Evolutionary conservation across 2,888 invertebrate species (phyloP), one percentile per base, ranked within the genome.

Genomic region (Clepsis dumicolana): DNA sequence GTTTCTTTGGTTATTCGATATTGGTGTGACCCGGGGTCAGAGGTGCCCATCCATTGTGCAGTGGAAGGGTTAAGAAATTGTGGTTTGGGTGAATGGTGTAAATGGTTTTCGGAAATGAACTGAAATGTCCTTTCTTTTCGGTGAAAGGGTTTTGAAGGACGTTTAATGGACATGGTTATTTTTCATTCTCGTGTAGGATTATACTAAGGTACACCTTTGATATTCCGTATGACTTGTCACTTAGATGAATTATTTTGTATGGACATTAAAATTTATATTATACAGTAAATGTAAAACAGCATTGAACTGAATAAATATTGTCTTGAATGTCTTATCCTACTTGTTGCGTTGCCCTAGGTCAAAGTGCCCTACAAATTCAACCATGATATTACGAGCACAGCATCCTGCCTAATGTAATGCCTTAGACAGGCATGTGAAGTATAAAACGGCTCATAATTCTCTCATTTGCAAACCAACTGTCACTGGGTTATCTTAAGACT

Each of bases 21-120:
- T 75, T 74, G 82, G 91, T 92, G 92, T 86, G 90, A 91, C 90
- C 88, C 71, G 70, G 79, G 92, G 91, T 90, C 91, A 91, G 79
- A 80, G 64, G 72, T 71, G 50, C 68, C 68, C 16, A 53, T 61
- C 48, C 38, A 59, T 57, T 50, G 29, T 52, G 38, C 53, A 24
- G 44, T 27, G 63, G 73, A 75, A 73, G 75, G 75, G 76, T 78
- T 75, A 66, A 66, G 16, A 14, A 18, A 70, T 24, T 53, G 50
- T 56, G 25, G n/a, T 66, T 66, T 35, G 25, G 24, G 35, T 61
- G 60, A 61, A 61, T 60, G 27, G 44, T 27, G 29, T 16, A 57
- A 63, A 60, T 21, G 44, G 10, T 35, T 25, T 53, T 35, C 21
- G 21, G 32, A 5, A 54, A 59, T 48, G 18, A 61, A 60, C 27